Evolutionary conservation across 1,140 invertebrate species (phyloP), one percentile per base, ranked within the genome.

Genomic region (Hyles vespertilio): DNA sequence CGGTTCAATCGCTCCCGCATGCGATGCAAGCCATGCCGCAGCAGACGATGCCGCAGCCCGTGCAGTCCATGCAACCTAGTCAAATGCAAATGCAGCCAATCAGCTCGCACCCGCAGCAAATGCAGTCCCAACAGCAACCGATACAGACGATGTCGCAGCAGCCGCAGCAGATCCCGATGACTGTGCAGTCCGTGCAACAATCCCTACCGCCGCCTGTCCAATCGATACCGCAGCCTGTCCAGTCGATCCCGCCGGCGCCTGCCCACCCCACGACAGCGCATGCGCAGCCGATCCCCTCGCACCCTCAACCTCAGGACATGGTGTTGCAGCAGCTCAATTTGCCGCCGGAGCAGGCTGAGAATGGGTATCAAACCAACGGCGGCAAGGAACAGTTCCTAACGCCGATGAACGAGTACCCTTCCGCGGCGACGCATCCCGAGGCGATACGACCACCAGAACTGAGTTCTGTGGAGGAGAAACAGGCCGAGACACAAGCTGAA

Each of bases 331-430:
- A 80, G 59, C 62, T 87, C n/a, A 78, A 58, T 49, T 67, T 87
- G 0, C 71, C 70, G 5, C 55, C 70, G 4, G 79, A 84, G 4
- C 61, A 66, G 6, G 32, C 49, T 3, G 79, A 83, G 9, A 77
- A 74, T 48, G 71, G 66, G 5, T 65, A 70, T 48, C 60, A 69
- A 7, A 52, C 52, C 10, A 81, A 81, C 49, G 73, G 73, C 8
- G 56, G 56, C 33, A 85, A 84, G 45, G 85, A 88, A 48, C 85
- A 87, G 59, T 89, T 87, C 61, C 68, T 78, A 2, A 89, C 85
- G 3, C 85, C 85, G 4, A 64, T 88, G 71, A 81, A 74, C 22
- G 85, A 88, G 57, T 74, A 85, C 40, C 81, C 85, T 0, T 70
- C 73, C 0, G 76, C 67, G 1, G 72, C 71, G 9, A 74, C 71